Percentiles rank a stretch among this genome's conserved stretches.
These are phyloP conservation scores for Ammospiza caudacuta DNA, from an alignment of 2,113 vertebrate genomes.

Conservation along the genomic window DNA sequence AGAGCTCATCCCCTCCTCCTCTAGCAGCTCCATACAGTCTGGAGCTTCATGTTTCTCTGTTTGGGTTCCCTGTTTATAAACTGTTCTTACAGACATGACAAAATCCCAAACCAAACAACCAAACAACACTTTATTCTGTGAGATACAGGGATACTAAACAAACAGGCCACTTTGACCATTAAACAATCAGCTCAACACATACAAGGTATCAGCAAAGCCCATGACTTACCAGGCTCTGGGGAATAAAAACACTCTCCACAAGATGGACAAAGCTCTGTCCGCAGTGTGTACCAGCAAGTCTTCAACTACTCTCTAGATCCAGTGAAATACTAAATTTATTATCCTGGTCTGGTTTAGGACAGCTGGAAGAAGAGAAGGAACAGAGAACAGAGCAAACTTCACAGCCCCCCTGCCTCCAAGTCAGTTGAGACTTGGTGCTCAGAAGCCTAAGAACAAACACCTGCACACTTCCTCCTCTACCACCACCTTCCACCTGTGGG, in stretches of 20 bases:
- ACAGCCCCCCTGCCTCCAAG: background rate
- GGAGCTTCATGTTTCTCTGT: background rate
- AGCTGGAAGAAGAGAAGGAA: background rate
- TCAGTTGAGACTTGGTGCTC: background rate
- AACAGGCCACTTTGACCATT: background rate
- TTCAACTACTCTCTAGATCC: background rate
- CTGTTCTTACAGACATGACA: background rate
- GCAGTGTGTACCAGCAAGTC: fast-evolving
- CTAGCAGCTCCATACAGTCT: background rate
- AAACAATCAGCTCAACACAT: background rate
- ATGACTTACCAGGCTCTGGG: background rate
- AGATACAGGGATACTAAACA: background rate
- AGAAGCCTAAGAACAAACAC: background rate
- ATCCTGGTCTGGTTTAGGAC: background rate
- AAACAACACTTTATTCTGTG: background rate
- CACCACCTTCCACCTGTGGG: background rate
- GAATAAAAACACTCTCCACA: background rate
- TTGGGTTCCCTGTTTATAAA: background rate
- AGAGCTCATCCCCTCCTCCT: background rate
- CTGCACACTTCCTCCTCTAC: background rate
- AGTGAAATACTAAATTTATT: background rate
- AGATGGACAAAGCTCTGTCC: fast-evolving
- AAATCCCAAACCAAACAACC: background rate
- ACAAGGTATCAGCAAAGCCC: background rate
- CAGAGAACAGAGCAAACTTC: background rate